Conservation (phyloP, 2,797 vertebrate genomes). For the Triplophysa yarkandensis region DNA sequence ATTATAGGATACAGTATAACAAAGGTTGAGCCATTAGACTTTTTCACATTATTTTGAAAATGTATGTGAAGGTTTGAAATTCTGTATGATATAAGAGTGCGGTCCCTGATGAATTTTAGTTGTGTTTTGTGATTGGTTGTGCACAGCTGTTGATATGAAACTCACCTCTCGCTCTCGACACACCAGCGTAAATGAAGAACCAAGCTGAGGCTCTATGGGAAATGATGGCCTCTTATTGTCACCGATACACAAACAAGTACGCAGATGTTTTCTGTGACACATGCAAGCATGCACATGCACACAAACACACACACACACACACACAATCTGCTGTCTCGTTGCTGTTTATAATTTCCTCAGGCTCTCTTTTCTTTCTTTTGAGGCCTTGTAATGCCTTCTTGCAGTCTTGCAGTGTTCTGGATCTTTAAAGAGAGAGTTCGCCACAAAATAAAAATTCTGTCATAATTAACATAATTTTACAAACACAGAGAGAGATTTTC, state of each 20-base stretch:
- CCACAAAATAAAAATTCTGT: no score
- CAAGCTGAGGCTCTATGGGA: conserved; percentile 22
- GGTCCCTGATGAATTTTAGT: background rate
- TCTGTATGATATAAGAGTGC: conserved; percentile 16
- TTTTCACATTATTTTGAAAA: conserved; percentile 3
- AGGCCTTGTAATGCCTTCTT: background rate
- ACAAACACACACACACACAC: background rate
- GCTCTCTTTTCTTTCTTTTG: background rate
- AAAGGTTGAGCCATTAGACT: background rate
- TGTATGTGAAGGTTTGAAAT: no score
- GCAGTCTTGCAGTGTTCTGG: background rate
- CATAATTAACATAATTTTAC: no score
- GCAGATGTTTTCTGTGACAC: conserved; percentile 2
- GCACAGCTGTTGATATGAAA: conserved; percentile 36
- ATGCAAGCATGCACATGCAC: no score
- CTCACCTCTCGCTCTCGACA: conserved; percentile 12
- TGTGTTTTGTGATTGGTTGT: conserved; percentile 10
- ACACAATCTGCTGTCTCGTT: background rate
- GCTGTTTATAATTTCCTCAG: background rate
- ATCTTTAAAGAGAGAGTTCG: no score
- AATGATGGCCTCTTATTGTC: conserved; percentile 22
- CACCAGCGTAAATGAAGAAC: conserved; percentile 2
- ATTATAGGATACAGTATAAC: background rate
- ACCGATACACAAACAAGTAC: conserved; percentile 11
- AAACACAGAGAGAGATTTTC: no score